phyloP scores from a whole-genome alignment of 2,888 invertebrate genomes.

The Ectemnius lituratus region DNA sequence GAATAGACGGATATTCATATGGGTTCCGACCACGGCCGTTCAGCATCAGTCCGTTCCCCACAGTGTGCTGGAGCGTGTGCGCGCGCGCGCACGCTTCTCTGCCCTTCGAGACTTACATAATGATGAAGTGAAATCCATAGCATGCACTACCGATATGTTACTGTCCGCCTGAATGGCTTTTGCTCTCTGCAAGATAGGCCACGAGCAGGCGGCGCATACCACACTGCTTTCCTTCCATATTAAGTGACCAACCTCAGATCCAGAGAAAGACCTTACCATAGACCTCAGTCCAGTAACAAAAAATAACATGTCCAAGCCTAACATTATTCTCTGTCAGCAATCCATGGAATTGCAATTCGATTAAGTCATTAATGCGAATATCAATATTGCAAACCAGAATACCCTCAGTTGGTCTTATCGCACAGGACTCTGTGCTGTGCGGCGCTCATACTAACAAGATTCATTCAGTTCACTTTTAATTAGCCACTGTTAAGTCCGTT shows the following conservation, averaged over 20 bases:
- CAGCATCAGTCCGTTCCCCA: slow-evolving; percentile 10
- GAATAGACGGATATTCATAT: slow-evolving; percentile 63
- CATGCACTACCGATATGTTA: slow-evolving; percentile 69
- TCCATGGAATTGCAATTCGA: background rate
- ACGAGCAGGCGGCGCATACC: slow-evolving; percentile 55
- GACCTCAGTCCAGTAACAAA: too few relatives aligned
- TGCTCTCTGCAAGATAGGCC: slow-evolving; percentile 54
- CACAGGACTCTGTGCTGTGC: background rate
- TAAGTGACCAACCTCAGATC: slow-evolving; percentile 53
- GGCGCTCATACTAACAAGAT: too few relatives aligned
- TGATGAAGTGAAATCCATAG: slow-evolving; percentile 69
- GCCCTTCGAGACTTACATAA: slow-evolving; percentile 69
- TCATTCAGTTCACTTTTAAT: too few relatives aligned
- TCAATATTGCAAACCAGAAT: slow-evolving; percentile 26
- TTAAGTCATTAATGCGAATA: slow-evolving; percentile 28
- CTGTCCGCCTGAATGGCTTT: slow-evolving; percentile 54
- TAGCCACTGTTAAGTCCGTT: too few relatives aligned
- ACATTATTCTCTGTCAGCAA: too few relatives aligned
- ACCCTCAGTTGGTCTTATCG: background rate
- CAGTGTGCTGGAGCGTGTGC: too few relatives aligned
- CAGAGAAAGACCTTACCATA: background rate
- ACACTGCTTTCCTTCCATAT: slow-evolving; percentile 62
- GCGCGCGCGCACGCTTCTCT: background rate
- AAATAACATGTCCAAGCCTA: too few relatives aligned
- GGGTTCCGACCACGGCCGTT: slow-evolving; percentile 44